Conservation (phyloP, 2,113 vertebrate genomes). For the Mastomys coucha region DNA sequence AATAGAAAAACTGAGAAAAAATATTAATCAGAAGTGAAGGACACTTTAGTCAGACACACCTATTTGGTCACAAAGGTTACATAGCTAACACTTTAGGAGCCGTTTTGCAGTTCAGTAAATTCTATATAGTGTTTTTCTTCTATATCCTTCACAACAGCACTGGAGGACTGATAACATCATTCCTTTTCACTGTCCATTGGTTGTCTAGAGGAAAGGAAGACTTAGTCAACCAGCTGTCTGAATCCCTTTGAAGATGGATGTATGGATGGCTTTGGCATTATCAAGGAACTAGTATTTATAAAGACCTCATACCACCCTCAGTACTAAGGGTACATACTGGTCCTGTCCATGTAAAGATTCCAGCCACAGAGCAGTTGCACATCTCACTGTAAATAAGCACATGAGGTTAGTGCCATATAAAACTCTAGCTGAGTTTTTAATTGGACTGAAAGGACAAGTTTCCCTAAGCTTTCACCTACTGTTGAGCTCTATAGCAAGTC, state of each 20-base stretch:
- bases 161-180: neutral
- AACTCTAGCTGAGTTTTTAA: neutral
- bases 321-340: neutral
- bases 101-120: neutral
- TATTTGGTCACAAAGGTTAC: neutral
- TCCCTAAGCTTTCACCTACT: neutral
- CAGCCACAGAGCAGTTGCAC: neutral
- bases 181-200: neutral
- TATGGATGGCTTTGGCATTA: neutral
- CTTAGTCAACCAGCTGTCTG: neutral
- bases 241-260: neutral
- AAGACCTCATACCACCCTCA: neutral
- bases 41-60: neutral
- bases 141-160: neutral
- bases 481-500: neutral
- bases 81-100: neutral
- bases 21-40: conserved; percentile 16
- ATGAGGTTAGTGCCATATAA: neutral
- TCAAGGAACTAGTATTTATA: neutral
- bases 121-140: neutral
- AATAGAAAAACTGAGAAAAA: neutral
- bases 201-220: neutral
- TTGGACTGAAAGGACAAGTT: neutral
- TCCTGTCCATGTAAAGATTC: neutral
- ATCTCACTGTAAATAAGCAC: neutral